These are phyloP conservation scores for Picathartes gymnocephalus DNA, from an alignment of 2,113 vertebrate species.

Conservation along the genomic window DNA sequence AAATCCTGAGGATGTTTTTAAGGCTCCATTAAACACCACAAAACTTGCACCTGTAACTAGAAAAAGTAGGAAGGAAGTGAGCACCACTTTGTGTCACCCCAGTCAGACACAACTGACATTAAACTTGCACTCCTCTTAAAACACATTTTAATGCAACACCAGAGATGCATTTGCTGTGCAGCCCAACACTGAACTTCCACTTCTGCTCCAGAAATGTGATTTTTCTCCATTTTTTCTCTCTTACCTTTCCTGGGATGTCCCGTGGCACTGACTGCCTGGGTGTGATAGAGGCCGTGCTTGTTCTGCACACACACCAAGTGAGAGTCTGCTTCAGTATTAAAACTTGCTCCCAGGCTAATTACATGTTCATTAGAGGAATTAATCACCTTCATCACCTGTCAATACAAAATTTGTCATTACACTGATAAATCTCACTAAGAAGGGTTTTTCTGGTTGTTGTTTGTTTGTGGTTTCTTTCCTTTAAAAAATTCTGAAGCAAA, in stretches of 20 bases:
- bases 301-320: slow-evolving; percentile 91
- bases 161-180: background rate
- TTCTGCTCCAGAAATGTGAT: background rate
- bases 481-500: background rate
- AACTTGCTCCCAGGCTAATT: slow-evolving; percentile 89
- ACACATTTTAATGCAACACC: background rate
- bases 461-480: background rate
- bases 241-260: slow-evolving; percentile 87
- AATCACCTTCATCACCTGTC: slow-evolving; percentile 88
- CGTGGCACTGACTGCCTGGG: slow-evolving; percentile 84
- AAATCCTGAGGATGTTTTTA: slow-evolving; percentile 91
- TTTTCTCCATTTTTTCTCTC: background rate
- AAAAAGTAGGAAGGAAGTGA: background rate
- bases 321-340: slow-evolving; percentile 89
- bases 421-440: background rate
- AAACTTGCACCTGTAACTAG: slow-evolving; percentile 95
- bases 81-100: background rate
- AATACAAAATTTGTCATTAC: background rate
- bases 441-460: rapidly evolving
- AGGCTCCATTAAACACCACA: slow-evolving; percentile 93
- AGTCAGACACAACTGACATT: background rate
- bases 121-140: background rate
- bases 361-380: slow-evolving; percentile 89
- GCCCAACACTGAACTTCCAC: background rate
- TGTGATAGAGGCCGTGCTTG: slow-evolving; percentile 85